phyloP scores from a whole-genome alignment of 2,797 vertebrate genomes.

The Crocodylus rhombifer region DNA sequence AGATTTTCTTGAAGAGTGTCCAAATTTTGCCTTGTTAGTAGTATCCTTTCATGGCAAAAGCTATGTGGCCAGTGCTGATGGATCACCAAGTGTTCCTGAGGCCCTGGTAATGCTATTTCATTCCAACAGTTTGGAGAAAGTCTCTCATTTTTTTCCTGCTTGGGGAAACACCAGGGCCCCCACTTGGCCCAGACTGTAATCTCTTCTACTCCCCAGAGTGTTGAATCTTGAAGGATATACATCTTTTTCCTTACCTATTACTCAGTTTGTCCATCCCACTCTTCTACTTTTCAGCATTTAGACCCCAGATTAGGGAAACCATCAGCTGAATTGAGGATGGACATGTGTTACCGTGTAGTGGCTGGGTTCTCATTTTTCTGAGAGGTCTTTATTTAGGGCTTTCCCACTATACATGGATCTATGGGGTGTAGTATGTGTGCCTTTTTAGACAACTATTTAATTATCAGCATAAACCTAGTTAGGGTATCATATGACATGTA shows the following conservation, averaged over 20 bases:
- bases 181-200: neutral
- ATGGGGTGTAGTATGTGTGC: neutral
- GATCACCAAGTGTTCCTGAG: accelerated
- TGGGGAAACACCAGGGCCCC: neutral
- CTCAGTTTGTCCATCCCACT: neutral
- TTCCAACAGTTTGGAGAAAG: neutral
- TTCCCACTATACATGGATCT: neutral
- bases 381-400: neutral
- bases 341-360: accelerated
- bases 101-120: neutral
- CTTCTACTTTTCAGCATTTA: neutral
- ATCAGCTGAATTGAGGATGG: neutral
- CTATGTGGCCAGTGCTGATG: accelerated
- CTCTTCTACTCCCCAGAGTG: neutral
- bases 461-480: neutral
- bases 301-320: neutral
- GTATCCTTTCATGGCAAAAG: neutral
- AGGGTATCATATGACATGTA: accelerated
- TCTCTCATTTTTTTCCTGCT: neutral
- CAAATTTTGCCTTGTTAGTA: neutral
- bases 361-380: neutral
- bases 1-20: neutral
- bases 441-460: neutral
- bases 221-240: neutral
- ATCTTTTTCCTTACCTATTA: neutral